Percentiles rank a stretch among this genome's conserved stretches.
Conservation (phyloP, 2,797 vertebrate genomes). For the Halcyon badia region DNA sequence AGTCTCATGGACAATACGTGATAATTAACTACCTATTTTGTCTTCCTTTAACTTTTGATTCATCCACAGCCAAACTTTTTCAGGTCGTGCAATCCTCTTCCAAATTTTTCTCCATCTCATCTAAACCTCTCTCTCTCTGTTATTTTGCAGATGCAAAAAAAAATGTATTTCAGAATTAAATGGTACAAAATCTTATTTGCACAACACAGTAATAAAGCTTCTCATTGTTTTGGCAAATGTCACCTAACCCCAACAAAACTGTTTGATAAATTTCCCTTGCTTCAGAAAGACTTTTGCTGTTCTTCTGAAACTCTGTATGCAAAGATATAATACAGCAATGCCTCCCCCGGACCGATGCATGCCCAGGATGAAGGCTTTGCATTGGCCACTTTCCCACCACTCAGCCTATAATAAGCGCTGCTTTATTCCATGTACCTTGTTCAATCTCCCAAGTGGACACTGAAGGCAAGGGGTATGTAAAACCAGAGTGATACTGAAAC, state of each 20-base stretch:
- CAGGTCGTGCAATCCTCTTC: background rate
- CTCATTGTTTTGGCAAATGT: background rate
- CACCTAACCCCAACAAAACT: background rate
- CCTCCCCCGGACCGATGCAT: background rate
- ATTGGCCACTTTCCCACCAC: background rate
- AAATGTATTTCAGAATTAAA: background rate
- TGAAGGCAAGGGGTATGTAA: background rate
- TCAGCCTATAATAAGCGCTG: background rate
- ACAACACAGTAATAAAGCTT: background rate
- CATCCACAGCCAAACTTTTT: background rate
- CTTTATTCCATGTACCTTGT: background rate
- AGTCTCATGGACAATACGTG: background rate
- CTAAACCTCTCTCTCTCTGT: no score
- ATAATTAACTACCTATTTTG: background rate
- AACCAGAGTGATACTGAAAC: background rate
- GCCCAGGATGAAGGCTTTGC: background rate
- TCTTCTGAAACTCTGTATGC: background rate
- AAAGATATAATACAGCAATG: background rate
- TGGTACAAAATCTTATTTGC: background rate
- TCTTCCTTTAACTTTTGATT: background rate
- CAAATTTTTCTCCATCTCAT: background rate
- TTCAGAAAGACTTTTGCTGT: background rate
- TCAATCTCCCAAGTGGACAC: background rate
- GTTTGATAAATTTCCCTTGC: background rate
- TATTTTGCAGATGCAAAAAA: background rate